These are phyloP conservation scores for Lytechinus pictus DNA, from an alignment of 35 echinoderm and acorn worm genomes.

Conservation along the genomic window DNA sequence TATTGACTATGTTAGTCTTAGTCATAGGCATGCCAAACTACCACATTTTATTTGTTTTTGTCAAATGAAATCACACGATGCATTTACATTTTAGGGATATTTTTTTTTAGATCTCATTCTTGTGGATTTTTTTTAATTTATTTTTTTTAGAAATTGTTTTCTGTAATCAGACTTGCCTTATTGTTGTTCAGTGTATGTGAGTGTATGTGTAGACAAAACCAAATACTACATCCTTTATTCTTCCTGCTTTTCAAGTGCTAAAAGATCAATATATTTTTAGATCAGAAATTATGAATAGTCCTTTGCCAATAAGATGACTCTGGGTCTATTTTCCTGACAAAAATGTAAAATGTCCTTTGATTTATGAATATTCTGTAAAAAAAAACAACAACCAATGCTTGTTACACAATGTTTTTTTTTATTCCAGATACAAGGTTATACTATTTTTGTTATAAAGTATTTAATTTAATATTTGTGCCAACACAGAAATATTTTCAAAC, in stretches of 20 bases:
- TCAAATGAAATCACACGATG: neutral
- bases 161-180: neutral
- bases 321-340: neutral
- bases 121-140: neutral
- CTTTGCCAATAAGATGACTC: too few species aligned
- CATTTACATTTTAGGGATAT: neutral
- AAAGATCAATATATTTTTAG: neutral
- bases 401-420: neutral
- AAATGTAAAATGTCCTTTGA: neutral
- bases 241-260: neutral
- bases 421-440: neutral
- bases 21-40: neutral
- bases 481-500: neutral
- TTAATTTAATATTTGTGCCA: neutral
- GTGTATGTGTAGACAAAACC: neutral
- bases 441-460: neutral
- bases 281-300: neutral
- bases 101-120: neutral
- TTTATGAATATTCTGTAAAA: neutral
- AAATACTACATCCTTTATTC: constrained; percentile 1
- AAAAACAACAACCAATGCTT: neutral
- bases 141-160: neutral
- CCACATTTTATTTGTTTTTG: neutral
- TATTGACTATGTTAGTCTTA: neutral
- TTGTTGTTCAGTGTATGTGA: neutral